A percentile compares a stretch with the other conserved stretches of the same genome.
Evolutionary conservation across 1,140 invertebrate genomes (phyloP).

Genomic region (Formica exsecta): DNA sequence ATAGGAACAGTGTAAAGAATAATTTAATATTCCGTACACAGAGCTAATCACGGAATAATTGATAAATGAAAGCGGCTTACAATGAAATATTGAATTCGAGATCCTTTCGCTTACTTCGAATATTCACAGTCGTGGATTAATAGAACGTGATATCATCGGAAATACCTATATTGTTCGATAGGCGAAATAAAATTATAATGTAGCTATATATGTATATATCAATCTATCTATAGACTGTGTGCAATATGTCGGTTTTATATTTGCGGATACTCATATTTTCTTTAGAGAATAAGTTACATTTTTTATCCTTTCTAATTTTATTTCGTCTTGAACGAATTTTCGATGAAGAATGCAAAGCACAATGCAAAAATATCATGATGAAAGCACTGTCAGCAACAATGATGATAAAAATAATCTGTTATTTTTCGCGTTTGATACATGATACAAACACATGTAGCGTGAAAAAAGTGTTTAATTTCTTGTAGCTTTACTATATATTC

Average conservation of each 20-base stretch:
- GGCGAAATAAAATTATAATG: background rate
- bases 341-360: background rate
- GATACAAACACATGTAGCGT: background rate
- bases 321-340: background rate
- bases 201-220: too few species aligned
- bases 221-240: background rate
- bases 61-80: conserved; percentile 33
- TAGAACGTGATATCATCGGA: background rate
- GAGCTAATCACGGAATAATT: background rate
- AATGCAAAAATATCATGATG: conserved; percentile 6
- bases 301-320: background rate
- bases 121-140: conserved; percentile 17
- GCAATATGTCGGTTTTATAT: background rate
- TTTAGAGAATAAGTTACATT: conserved; percentile 3
- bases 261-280: background rate
- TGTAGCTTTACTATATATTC: background rate
- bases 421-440: background rate
- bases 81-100: conserved; percentile 26
- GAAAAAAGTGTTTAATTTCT: background rate
- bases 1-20: background rate
- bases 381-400: conserved; percentile 3
- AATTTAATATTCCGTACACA: conserved; percentile 1
- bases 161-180: background rate
- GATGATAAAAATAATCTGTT: background rate
- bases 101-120: conserved; percentile 6